phyloP scores from a whole-genome alignment of 2,797 vertebrate genomes.

The Urosaurus nigricauda region DNA sequence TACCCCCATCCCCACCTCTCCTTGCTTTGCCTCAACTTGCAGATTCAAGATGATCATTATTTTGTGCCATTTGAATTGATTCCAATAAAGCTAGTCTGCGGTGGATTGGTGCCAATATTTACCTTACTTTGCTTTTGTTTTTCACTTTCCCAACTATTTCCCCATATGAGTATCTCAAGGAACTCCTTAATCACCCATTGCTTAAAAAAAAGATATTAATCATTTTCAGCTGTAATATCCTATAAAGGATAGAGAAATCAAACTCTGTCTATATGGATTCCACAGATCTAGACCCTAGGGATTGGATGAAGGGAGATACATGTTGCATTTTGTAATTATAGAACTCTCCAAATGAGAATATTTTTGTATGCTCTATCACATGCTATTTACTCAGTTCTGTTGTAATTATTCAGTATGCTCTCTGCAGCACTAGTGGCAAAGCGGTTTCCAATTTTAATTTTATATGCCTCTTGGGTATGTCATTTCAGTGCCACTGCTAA shows the following conservation, averaged over 20 bases:
- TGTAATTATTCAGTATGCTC: neutral
- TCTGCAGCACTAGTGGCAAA: constrained; percentile 12
- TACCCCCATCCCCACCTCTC: too few relatives aligned
- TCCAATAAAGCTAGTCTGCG: too few relatives aligned
- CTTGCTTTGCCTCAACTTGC: too few relatives aligned
- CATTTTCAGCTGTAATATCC: neutral
- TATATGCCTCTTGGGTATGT: constrained; percentile 1
- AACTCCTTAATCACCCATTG: neutral
- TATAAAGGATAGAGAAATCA: neutral
- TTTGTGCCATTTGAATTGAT: too few relatives aligned
- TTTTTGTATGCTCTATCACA: neutral
- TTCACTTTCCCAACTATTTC: neutral
- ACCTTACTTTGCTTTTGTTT: too few relatives aligned
- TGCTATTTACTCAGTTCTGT: neutral
- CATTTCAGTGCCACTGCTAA: constrained; percentile 22
- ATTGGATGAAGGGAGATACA: neutral
- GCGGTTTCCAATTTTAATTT: constrained; percentile 36
- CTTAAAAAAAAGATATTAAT: neutral
- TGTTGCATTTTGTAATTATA: neutral
- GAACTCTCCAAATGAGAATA: neutral
- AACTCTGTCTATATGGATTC: neutral
- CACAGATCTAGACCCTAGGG: neutral
- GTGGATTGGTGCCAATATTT: too few relatives aligned
- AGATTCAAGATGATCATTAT: too few relatives aligned
- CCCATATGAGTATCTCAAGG: constrained; percentile 11